phyloP scores from a whole-genome alignment of 2,797 vertebrate genomes.

The Moxostoma hubbsi region DNA sequence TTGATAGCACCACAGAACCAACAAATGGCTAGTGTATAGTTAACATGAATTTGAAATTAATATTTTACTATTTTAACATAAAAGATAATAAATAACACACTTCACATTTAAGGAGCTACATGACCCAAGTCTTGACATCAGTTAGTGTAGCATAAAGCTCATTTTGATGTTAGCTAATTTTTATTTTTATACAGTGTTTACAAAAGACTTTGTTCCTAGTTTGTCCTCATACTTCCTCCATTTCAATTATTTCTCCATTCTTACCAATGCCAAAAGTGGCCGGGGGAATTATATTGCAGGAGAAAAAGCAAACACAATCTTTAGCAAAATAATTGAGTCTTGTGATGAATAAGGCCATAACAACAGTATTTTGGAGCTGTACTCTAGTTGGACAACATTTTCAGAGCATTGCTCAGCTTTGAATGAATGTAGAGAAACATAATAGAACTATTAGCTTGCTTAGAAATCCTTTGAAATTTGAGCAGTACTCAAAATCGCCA shows the following conservation, averaged over 20 bases:
- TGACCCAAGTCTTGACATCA: no score
- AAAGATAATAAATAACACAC: no score
- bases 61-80: no score
- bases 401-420: neutral
- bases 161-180: no score
- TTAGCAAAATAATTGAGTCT: neutral
- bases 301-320: neutral
- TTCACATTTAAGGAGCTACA: no score
- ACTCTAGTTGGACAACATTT: neutral
- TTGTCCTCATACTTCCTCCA: neutral
- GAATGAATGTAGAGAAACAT: neutral
- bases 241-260: neutral
- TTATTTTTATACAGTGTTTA: no score
- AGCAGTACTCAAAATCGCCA: slow-evolving; percentile 25
- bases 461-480: slow-evolving; percentile 10
- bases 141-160: no score
- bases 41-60: no score
- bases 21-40: no score
- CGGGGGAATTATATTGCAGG: neutral
- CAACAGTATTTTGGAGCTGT: neutral
- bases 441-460: neutral
- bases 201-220: neutral
- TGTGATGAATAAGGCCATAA: neutral
- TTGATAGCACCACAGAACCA: no score
- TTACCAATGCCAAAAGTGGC: neutral